Conservation (phyloP, 2,888 invertebrate genomes). For the Lamproptera curius region DNA sequence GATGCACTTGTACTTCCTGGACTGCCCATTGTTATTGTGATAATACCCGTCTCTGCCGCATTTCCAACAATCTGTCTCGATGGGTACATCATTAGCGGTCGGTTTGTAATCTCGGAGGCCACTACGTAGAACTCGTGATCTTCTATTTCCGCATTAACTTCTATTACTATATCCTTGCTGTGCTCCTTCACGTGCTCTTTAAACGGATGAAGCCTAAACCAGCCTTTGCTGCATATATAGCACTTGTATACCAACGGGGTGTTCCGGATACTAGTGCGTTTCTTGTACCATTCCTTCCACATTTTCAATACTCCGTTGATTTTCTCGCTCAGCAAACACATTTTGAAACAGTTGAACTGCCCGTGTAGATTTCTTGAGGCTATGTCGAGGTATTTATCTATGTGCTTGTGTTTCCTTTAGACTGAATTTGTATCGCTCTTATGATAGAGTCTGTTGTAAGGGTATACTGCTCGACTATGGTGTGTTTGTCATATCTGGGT, state of each 20-base stretch:
- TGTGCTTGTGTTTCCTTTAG: not conserved
- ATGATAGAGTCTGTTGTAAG: not conserved
- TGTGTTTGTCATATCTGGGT: not conserved
- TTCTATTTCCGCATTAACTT: not conserved
- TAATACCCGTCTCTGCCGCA: not conserved
- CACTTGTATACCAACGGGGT: slow-evolving; percentile 10
- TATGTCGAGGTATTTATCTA: not conserved
- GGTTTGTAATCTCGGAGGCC: not conserved
- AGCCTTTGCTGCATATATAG: slow-evolving; percentile 12
- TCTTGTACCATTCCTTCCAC: slow-evolving; percentile 4
- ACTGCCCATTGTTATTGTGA: not conserved
- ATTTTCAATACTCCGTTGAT: not conserved
- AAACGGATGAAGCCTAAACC: slow-evolving; percentile 12
- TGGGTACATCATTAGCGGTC: not conserved
- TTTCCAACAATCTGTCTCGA: slow-evolving; percentile 1
- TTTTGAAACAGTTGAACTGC: not conserved
- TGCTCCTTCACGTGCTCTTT: slow-evolving; percentile 10
- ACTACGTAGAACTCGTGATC: not conserved
- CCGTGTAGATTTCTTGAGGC: not conserved
- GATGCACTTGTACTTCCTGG: not conserved
- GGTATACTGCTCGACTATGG: not conserved
- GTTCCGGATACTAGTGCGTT: not conserved
- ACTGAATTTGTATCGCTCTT: not conserved
- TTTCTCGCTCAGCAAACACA: not conserved
- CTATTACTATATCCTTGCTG: not conserved